Conservation (phyloP, 2,888 invertebrate genomes). For the Cancer borealis region DNA sequence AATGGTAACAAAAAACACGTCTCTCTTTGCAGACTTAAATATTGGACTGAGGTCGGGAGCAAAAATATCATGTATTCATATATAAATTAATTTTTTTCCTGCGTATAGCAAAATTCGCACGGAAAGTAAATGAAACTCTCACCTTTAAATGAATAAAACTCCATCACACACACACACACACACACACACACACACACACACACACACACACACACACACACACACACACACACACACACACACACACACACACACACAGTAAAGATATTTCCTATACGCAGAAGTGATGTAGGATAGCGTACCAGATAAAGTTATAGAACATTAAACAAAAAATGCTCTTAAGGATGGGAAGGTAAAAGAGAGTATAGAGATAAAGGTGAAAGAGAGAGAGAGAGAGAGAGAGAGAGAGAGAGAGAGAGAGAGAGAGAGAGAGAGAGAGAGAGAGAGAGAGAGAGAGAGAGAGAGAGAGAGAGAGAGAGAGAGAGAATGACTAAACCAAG, state of each 20-base stretch:
- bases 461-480: neutral
- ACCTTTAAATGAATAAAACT: neutral
- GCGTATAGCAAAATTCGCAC: neutral
- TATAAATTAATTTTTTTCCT: neutral
- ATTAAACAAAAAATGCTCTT: neutral
- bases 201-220: constrained; percentile 20
- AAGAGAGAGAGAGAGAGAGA: neutral
- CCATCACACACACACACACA: neutral
- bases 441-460: neutral
- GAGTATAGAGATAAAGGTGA: neutral
- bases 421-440: constrained; percentile 34
- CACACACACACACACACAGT: constrained; percentile 12
- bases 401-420: neutral
- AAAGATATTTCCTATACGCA: neutral
- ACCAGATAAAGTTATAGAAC: neutral
- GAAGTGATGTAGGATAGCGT: neutral
- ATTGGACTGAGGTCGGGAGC: neutral
- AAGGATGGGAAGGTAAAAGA: neutral
- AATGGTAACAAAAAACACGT: neutral
- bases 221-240: constrained; percentile 20
- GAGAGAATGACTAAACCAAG: neutral
- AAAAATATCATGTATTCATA: neutral
- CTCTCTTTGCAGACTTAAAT: neutral
- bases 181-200: constrained; percentile 20
- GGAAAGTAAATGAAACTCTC: constrained; percentile 2